Evolutionary conservation across 2,888 invertebrate species (phyloP).

Genomic region (Physocephala rufipes): DNA sequence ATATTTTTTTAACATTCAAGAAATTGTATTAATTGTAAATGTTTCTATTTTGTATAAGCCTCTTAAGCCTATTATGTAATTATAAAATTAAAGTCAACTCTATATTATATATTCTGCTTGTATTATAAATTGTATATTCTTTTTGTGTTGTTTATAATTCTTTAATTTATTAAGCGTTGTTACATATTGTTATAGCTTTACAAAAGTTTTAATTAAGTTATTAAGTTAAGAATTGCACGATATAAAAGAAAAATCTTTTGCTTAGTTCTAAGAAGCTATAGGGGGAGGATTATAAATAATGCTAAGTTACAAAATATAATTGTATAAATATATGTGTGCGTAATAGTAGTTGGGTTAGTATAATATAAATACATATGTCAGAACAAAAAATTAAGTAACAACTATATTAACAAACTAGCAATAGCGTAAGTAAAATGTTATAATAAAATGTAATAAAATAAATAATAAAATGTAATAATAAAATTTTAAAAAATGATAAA

Average conservation of each 20-base stretch:
- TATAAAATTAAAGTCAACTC: background rate
- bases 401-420: no score
- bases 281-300: slow-evolving; percentile 3
- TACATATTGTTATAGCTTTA: background rate
- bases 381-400: no score
- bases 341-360: no score
- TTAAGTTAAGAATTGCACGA: slow-evolving; percentile 29
- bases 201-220: background rate
- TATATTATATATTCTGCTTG: background rate
- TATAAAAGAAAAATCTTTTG: slow-evolving; percentile 32
- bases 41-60: background rate
- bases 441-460: no score
- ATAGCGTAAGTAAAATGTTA: no score
- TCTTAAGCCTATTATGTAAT: no score
- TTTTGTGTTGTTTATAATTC: background rate
- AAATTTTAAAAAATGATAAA: no score
- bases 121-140: slow-evolving; percentile 11
- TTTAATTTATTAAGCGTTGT: background rate
- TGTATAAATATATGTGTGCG: no score
- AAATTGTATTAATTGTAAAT: slow-evolving; percentile 7
- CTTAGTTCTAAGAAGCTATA: slow-evolving; percentile 20
- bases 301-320: background rate
- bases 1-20: background rate
- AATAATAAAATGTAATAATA: no score
- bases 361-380: no score